Conservation (phyloP, 2,797 vertebrate species). For the Eurystomus glaucurus region DNA sequence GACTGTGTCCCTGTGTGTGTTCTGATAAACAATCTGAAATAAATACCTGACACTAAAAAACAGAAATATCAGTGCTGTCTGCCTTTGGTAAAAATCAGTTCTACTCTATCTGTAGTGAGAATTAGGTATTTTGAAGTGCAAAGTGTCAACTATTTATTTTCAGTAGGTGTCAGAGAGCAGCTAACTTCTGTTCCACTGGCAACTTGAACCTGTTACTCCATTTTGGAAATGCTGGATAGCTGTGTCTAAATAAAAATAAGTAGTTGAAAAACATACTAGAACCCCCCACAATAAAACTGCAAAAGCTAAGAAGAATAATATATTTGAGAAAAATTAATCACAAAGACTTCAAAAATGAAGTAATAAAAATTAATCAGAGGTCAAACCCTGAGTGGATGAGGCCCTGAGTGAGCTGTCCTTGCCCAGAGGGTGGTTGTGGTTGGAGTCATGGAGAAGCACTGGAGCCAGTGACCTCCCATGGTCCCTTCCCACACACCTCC, state of each 20-base stretch:
- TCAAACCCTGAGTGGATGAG: accelerated
- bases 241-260: background rate
- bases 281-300: background rate
- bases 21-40: background rate
- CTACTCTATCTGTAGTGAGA: background rate
- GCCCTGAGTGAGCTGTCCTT: background rate
- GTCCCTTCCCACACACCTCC: background rate
- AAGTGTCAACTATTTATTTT: background rate
- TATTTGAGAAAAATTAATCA: background rate
- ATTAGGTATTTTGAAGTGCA: background rate
- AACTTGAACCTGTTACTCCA: background rate
- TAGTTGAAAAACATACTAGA: background rate
- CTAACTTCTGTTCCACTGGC: background rate
- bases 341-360: background rate
- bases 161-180: background rate
- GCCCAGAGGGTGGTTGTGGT: background rate
- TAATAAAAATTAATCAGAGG: background rate
- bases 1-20: background rate
- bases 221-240: background rate
- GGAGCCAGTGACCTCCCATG: background rate
- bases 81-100: background rate
- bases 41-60: background rate
- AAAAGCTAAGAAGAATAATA: background rate
- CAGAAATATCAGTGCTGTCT: background rate
- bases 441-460: background rate